Percentiles rank a stretch among this genome's conserved stretches.
phyloP scores from a whole-genome alignment of 2,113 vertebrate genomes.

The Dipodomys stephensi region DNA sequence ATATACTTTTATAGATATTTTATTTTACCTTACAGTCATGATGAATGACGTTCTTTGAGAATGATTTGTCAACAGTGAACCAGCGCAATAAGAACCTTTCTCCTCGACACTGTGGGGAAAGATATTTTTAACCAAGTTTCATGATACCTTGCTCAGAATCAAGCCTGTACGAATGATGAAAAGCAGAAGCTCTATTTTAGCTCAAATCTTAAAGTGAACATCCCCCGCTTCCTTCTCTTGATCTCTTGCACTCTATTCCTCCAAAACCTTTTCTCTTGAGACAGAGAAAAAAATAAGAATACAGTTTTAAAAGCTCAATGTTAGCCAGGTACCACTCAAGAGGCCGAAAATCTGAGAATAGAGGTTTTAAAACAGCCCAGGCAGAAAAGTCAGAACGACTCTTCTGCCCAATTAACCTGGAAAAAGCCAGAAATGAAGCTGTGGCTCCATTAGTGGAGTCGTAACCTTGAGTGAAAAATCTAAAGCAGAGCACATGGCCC shows the following conservation, averaged over 20 bases:
- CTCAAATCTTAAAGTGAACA: background rate
- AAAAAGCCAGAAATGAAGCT: too few relatives aligned
- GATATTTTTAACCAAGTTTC: constrained; percentile 34
- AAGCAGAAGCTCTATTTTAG: constrained; percentile 26
- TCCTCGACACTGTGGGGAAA: background rate
- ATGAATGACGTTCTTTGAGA: constrained; percentile 40
- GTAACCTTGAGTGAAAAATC: too few relatives aligned
- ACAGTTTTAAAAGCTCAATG: background rate
- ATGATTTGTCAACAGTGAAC: background rate
- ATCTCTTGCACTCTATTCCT: background rate
- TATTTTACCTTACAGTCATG: background rate
- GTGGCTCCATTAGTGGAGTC: too few relatives aligned
- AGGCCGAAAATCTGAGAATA: too few relatives aligned
- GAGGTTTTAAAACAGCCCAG: too few relatives aligned
- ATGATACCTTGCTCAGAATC: constrained; percentile 34
- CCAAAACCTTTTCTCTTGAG: background rate
- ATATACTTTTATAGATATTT: background rate
- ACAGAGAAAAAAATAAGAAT: background rate
- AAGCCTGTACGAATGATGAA: constrained; percentile 37
- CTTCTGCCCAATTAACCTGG: too few relatives aligned
- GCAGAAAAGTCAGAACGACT: too few relatives aligned
- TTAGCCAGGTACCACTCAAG: too few relatives aligned
- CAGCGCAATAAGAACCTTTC: background rate
- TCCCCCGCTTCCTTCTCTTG: rapidly evolving
- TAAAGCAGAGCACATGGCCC: too few relatives aligned